A percentile compares a stretch with the other conserved stretches of the same genome.
Conservation (phyloP, 1,140 invertebrate genomes). For the Plodia interpunctella region DNA sequence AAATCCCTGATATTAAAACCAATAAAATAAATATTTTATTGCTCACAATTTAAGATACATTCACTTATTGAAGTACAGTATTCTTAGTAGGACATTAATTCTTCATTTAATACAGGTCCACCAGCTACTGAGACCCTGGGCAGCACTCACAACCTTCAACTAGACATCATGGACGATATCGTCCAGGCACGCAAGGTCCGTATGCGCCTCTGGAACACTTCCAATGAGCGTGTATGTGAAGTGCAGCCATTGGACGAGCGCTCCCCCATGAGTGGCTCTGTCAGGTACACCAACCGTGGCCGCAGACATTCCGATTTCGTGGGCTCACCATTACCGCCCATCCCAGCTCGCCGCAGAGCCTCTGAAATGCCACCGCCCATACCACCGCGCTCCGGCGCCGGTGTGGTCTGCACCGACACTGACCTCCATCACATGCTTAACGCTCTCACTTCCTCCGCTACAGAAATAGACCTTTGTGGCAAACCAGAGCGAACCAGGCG, state of each 20-base stretch:
- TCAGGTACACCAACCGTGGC: conserved; percentile 77
- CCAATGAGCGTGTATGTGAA: conserved; percentile 87
- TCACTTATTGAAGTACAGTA: background rate
- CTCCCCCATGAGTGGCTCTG: conserved; percentile 63
- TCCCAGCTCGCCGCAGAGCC: conserved; percentile 78
- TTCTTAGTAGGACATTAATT: background rate
- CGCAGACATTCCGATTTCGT: conserved; percentile 86
- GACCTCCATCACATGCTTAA: conserved; percentile 88
- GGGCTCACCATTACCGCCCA: conserved; percentile 74
- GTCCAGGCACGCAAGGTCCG: conserved; percentile 87
- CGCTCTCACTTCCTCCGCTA: conserved; percentile 86
- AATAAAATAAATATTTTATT: too few relatives aligned
- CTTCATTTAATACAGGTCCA: conserved; percentile 66
- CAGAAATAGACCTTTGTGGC: conserved; percentile 84
- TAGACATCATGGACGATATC: conserved; percentile 93
- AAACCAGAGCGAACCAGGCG: conserved; percentile 59
- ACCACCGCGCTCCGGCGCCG: conserved; percentile 56
- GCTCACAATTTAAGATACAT: too few relatives aligned
- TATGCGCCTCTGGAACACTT: conserved; percentile 89
- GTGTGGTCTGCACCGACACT: conserved; percentile 86
- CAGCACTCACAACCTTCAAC: conserved; percentile 87
- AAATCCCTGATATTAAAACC: too few relatives aligned
- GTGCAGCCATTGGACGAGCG: conserved; percentile 85
- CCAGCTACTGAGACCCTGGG: conserved; percentile 83
- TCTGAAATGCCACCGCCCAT: conserved; percentile 81